Conservation (phyloP, 2,113 vertebrate species). For the Paralichthys olivaceus region DNA sequence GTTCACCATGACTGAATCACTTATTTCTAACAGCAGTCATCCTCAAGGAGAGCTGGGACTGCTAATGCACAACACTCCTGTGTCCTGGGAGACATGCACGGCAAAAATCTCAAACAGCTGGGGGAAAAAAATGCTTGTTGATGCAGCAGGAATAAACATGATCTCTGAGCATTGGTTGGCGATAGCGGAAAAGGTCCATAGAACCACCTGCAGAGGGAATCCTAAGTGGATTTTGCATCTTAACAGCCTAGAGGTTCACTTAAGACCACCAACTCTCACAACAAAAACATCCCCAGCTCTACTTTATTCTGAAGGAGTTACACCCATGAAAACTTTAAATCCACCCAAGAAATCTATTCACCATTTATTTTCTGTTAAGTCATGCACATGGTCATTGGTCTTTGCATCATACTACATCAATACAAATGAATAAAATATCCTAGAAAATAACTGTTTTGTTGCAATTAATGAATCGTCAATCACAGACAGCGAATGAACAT, state of each 20-base stretch:
- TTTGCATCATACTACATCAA: background rate
- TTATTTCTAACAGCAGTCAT: slow-evolving; percentile 46
- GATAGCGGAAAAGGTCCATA: slow-evolving; percentile 11
- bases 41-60: slow-evolving; percentile 56
- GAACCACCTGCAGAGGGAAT: slow-evolving; percentile 14
- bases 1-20: slow-evolving; percentile 48
- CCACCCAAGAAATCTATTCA: background rate
- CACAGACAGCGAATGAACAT: too few relatives aligned
- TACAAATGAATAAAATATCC: too few relatives aligned
- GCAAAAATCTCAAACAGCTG: slow-evolving; percentile 29
- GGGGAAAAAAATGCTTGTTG: slow-evolving; percentile 39
- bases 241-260: slow-evolving; percentile 28
- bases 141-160: slow-evolving; percentile 24
- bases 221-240: slow-evolving; percentile 5
- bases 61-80: slow-evolving; percentile 72
- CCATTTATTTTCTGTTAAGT: background rate
- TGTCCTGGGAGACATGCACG: slow-evolving; percentile 45
- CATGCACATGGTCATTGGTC: background rate
- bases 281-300: background rate
- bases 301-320: slow-evolving; percentile 1
- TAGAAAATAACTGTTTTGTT: background rate
- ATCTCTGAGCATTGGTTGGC: slow-evolving; percentile 4
- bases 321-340: background rate
- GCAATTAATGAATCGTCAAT: background rate
- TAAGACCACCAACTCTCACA: slow-evolving; percentile 7